Evolutionary conservation across 2,797 vertebrate genomes (phyloP), one percentile per base, ranked within the genome.

Genomic region (Sarcophilus harrisii): DNA sequence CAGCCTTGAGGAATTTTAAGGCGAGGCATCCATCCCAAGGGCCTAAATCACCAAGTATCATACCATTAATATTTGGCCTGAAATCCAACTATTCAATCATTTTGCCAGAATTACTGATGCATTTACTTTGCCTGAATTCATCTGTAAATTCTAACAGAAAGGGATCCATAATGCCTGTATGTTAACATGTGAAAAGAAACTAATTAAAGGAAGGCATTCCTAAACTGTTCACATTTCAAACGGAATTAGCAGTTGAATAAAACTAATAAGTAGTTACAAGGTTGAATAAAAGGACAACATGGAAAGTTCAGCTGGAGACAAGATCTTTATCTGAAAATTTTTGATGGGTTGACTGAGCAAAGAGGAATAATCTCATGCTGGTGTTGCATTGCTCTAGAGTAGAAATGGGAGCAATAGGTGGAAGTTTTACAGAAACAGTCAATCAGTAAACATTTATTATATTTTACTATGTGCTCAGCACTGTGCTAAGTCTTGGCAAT

Each of bases 171-270:
- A 81, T 81, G 38, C 9, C n/a, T 45, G 9, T 45, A 45, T 81
- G 73, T 45, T 81, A 45, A 81, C 38, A 81, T 81, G 38, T 27
- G 11, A 93, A 90, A 52, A 60, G 49, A 52, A 93, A 28, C 60
- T 55, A 32, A 54, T 62, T 54, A 12, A 60, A 62, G 29, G 9
- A 13, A 38, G 30, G 5, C 55, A n/a, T 93, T 28, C 54, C 49
- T 90, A 62, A 93, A 62, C 30, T 60, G n/a, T 5, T 59, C 13
- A 16, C 13, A 58, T 93, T 93, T 93, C 57, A 60, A 94, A 55
- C 58, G 38, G 49, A 28, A n/a, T 90, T 54, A 90, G 60, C 87
- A 90, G n/a, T 62, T 90, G 58, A 94, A 94, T 90, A 14, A 54
- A 27, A 1, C 32, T 93, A 52, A 62, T 90, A 94, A 90, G 90